phyloP scores from a whole-genome alignment of 2,113 vertebrate genomes.

The Erpornis zantholeuca region DNA sequence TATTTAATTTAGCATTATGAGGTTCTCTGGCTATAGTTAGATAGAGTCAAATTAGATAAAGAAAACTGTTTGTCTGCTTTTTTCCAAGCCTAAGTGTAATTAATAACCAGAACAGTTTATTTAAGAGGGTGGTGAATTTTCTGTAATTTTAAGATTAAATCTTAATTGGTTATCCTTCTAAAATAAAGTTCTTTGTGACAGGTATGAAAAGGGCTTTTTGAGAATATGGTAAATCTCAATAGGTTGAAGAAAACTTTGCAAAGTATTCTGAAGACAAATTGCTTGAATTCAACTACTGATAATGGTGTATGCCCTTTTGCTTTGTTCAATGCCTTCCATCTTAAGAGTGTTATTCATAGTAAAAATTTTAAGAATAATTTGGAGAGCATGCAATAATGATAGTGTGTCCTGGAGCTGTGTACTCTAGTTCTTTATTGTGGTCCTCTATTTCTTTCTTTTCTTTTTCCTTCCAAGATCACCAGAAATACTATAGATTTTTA shows the following conservation, averaged over 20 bases:
- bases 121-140: conserved; percentile 13
- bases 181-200: conserved; percentile 15
- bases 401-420: neutral
- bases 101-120: conserved; percentile 37
- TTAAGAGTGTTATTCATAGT: neutral
- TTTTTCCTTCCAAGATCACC: neutral
- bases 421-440: too few species aligned
- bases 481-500: neutral
- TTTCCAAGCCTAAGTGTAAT: conserved; percentile 9
- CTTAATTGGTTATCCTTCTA: conserved; percentile 36
- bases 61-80: conserved; percentile 19
- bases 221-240: neutral
- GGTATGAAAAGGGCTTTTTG: neutral
- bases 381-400: neutral
- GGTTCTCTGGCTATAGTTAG: neutral
- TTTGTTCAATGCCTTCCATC: neutral
- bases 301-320: neutral
- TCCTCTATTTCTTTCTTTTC: neutral
- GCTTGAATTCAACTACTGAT: conserved; percentile 26
- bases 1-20: neutral
- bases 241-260: conserved; percentile 26
- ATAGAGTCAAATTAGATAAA: neutral
- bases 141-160: conserved; percentile 43
- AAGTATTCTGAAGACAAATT: conserved; percentile 45
- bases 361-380: neutral